Conservation (phyloP, 2,888 invertebrate genomes). For the Nebria brevicollis region DNA sequence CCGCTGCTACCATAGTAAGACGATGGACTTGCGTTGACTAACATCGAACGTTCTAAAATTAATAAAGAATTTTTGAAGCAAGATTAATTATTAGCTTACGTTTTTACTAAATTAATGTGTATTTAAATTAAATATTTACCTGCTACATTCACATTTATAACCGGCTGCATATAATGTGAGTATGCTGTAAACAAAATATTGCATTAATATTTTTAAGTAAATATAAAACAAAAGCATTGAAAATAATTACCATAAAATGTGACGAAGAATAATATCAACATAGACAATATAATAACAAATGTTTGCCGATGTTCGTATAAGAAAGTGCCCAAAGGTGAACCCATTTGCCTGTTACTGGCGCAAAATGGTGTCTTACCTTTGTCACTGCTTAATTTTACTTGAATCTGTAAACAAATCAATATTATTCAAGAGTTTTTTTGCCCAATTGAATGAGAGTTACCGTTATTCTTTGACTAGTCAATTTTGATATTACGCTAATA, state of each 20-base stretch:
- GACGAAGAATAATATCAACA: conserved; percentile 57
- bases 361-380: conserved; percentile 50
- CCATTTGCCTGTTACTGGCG: conserved; percentile 27
- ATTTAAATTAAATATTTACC: conserved; percentile 33
- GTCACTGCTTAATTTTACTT: conserved; percentile 50
- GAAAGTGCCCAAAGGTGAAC: conserved; percentile 50
- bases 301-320: conserved; percentile 52
- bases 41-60: conserved; percentile 29
- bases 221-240: not conserved
- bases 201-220: conserved; percentile 23
- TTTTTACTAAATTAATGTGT: not conserved
- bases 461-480: conserved; percentile 57
- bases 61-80: not conserved
- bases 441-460: conserved; percentile 48
- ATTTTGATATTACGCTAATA: conserved; percentile 55
- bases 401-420: conserved; percentile 45
- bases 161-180: conserved; percentile 59
- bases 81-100: too few species aligned
- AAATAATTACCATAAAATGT: conserved; percentile 59
- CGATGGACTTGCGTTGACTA: not conserved
- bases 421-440: too few species aligned
- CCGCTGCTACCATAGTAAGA: not conserved
- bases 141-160: conserved; percentile 58
- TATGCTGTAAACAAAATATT: conserved; percentile 56
- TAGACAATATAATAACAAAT: conserved; percentile 51